Base-by-base conservation (phyloP, 2,797 vertebrate genomes). In the Enteromius unitaeniatus region DNA sequence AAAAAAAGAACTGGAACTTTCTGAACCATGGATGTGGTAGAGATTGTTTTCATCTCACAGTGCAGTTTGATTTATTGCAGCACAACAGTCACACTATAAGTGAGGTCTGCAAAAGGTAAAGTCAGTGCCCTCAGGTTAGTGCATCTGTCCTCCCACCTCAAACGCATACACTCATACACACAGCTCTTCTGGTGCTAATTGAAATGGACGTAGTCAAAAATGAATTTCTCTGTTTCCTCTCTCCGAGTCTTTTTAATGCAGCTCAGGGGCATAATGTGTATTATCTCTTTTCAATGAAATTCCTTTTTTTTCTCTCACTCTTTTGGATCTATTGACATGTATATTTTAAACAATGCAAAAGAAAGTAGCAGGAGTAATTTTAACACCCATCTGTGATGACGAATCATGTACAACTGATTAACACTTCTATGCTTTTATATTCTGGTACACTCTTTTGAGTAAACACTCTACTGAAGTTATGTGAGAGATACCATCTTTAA, bases 101-200 rank as follows among this genome's bases (percentile, higher is more conserved):
- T 78, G 76, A 65, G 31, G 67, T 75, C 47, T 55, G 10, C 45
- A 75, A 53, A 23, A 67, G 60, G 81, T 55, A 19, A 51, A 75
- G 55, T 17, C 28, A 49, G 1, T 75, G 45, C 45, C 42, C 60
- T 53, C 40, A 37, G 28, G 58, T 82, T 28, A 9, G 55, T 15
- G 13, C 34, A 67, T 45, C 28, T 53, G 60, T 53, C 23, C 17
- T 68, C 17, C 49, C n/a, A 37, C 26, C 28, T 73, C 26, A 73
- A 31, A 47, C 4, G 4, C n/a, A 60, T 60, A 53, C n/a, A 64
- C 34, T 47, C 23, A 28, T 45, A 68, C 64, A 31, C 40, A 62
- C 11, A 60, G 28, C 11, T 81, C 10, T 31, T 34, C 40, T 34
- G 26, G 26, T 60, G 79, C 23, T 31, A 72, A 81, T 60, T 45